Evolutionary conservation across 2,888 invertebrate species (phyloP).

Genomic region (Tipula lateralis): DNA sequence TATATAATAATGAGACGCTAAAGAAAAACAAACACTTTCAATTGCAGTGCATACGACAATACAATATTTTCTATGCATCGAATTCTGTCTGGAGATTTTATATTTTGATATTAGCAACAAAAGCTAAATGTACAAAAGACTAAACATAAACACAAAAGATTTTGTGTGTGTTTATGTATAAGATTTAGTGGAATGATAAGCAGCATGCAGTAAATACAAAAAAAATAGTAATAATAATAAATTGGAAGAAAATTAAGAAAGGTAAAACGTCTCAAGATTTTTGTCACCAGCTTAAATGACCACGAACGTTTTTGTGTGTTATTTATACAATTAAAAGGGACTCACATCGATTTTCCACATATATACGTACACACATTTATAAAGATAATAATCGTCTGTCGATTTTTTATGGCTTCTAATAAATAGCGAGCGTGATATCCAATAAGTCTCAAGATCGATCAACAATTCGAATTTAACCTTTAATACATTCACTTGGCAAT

Average conservation of each 20-base stretch:
- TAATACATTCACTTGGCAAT: neutral
- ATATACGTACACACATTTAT: too few species aligned
- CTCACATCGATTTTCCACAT: neutral
- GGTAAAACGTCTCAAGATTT: neutral
- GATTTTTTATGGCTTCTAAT: neutral
- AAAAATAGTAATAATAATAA: neutral
- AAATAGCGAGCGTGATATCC: neutral
- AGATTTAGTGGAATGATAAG: neutral
- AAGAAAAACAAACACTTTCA: neutral
- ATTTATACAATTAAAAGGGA: neutral
- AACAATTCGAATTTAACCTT: neutral
- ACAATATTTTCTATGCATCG: neutral
- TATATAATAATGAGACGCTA: neutral
- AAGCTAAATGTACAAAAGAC: neutral
- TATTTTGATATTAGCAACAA: neutral
- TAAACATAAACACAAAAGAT: neutral
- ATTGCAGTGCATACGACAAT: neutral
- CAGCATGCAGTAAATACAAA: neutral
- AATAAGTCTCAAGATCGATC: neutral
- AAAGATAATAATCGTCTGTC: neutral
- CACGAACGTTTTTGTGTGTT: neutral
- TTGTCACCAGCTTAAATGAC: neutral
- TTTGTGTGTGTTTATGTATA: neutral
- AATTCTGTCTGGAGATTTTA: constrained; percentile 2
- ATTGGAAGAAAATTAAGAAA: neutral